A percentile compares a stretch with the other conserved stretches of the same genome.
Conservation (phyloP, 2,797 vertebrate species). For the Glyptemys insculpta region DNA sequence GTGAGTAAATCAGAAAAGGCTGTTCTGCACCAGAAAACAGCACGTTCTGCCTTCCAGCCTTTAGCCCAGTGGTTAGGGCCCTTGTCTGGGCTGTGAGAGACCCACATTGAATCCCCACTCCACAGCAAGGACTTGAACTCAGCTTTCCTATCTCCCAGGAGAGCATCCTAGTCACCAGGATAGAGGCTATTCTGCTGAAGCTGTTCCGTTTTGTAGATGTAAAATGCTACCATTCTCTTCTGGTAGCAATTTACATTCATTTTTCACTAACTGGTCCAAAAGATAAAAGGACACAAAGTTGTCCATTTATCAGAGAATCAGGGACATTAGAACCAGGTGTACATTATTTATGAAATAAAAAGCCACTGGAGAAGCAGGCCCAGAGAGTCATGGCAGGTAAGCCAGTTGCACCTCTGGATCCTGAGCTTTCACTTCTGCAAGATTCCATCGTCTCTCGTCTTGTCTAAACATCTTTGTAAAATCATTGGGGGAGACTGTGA, state of each 20-base stretch:
- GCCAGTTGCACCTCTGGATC: not conserved
- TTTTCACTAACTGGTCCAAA: not conserved
- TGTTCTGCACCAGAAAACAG: not conserved
- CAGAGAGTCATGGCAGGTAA: not conserved
- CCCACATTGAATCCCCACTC: not conserved
- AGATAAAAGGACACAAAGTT: not conserved
- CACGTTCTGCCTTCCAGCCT: not conserved
- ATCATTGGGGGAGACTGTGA: not conserved
- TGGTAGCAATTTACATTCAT: not conserved
- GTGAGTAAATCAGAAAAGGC: not conserved
- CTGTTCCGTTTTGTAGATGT: not conserved
- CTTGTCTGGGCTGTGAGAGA: not conserved
- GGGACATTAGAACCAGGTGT: not conserved
- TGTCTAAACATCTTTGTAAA: not conserved
- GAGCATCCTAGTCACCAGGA: not conserved
- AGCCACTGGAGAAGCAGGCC: not conserved
- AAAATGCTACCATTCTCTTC: fast-evolving
- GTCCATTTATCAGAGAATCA: not conserved
- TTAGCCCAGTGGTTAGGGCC: not conserved
- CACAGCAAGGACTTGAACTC: not conserved
- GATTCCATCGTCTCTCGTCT: not conserved
- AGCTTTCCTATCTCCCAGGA: not conserved
- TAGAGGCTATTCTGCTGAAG: not conserved
- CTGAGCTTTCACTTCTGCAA: not conserved
- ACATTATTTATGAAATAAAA: not conserved